Evolutionary conservation across 2,113 vertebrate genomes (phyloP), one percentile per base, ranked within the genome.

Genomic region (Strigops habroptila): DNA sequence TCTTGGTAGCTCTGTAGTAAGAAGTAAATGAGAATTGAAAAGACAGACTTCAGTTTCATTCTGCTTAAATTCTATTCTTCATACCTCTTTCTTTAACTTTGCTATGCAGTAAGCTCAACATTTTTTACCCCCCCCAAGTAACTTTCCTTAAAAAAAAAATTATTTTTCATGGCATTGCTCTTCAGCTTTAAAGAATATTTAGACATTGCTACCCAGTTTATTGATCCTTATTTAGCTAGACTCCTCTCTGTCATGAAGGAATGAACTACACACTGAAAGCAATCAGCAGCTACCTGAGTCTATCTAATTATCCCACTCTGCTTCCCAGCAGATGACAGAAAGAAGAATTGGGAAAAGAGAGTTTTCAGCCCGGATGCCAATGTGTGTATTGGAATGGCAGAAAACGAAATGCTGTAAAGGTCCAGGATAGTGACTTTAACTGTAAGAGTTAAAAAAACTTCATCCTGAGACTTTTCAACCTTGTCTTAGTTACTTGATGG

Each of bases 191-290:
- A 85, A 85, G 79, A 82, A 95, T 90, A 93, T 91, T 39, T 94
- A 71, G 92, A 74, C 75, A 63, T 94, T 95, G 81, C 78, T 83
- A 62, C 91, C 49, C 39, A 68, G 41, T 82, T 22, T 95, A 83
- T 91, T 95, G 95, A 95, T 97, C 59, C 48, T 93, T 97, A 79
- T 88, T 94, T 96, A 96, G 95, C 86, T 90, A 46, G 44, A 27
- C 68, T 92, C 22, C 39, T 95, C 67, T 84, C 10, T 80, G 63
- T 55, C 93, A 86, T 93, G 92, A 86, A 77, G 46, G 75, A 95
- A 84, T 85, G 89, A 95, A 65, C 78, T 74, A 55, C 90, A n/a
- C 48, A 48, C 68, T 81, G 93, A 94, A 97, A 96, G 92, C 75
- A 96, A 92, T 96, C 92, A 92, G 87, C 60, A 93, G 39, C 83